Base-by-base conservation (phyloP, 2,888 invertebrate species). In the Drosophila paramelanica region DNA sequence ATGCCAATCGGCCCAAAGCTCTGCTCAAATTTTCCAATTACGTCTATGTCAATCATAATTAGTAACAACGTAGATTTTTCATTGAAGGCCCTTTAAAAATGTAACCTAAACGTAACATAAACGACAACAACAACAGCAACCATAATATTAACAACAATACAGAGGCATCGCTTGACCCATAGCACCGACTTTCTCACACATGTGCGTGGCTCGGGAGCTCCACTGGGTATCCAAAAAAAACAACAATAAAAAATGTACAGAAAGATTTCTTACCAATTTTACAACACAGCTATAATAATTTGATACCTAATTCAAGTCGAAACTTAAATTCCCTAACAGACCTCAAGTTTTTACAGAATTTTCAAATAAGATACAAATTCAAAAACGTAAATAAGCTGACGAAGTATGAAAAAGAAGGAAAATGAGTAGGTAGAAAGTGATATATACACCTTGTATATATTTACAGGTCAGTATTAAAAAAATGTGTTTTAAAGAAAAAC, bases 41-140 rank as follows among this genome's bases (percentile, higher is more conserved):
- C 79, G 79, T 85, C 77, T 78, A 81, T 90, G 90, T 90, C 90
- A 91, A 90, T 91, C 90, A 90, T 88, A 90, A 91, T 90, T 90
- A 91, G 86, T 89, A 90, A 89, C 89, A 91, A 90, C 86, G 84
- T 83, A 86, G 88, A 89, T 90, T 89, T 90, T 83, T 90, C 85
- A 89, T 87, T 90, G 83, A 80, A 83, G 85, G 78, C 73, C 84
- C 71, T 68, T 51, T 46, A 83, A 36, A 80, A 81, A 71, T 52
- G 65, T 36, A 60, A 79, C 72, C 78, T 81, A 79, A 79, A 79
- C 74, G 71, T 70, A 79, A 80, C 77, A 61, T 77, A 79, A 78
- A 70, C 77, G 69, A 56, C 66, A 72, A 64, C 65, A 70, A 62
- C 57, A 65, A 49, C 41, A 52, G 31, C 17, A 58, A 38, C n/a